Percentiles rank a stretch among this genome's conserved stretches.
These are phyloP conservation scores for Recurvirostra avosetta DNA, from an alignment of 2,113 vertebrate species.

Conservation along the genomic window DNA sequence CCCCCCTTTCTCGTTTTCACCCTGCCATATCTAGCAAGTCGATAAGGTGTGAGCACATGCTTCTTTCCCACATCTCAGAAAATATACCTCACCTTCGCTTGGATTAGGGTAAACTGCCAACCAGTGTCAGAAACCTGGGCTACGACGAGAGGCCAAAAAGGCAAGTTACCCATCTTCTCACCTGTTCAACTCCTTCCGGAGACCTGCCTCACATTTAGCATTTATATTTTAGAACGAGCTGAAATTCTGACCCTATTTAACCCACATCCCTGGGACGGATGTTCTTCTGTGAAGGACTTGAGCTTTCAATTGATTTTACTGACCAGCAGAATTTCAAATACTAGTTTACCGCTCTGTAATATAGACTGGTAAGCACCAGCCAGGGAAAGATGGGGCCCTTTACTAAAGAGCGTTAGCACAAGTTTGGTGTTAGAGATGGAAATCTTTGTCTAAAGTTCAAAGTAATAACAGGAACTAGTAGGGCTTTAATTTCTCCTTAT, in stretches of 20 bases:
- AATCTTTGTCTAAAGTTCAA: neutral
- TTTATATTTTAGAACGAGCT: neutral
- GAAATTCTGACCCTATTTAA: neutral
- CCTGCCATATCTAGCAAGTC: neutral
- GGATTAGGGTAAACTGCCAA: neutral
- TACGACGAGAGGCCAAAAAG: neutral
- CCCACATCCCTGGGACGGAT: rapidly evolving
- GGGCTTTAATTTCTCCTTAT: neutral
- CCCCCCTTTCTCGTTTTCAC: neutral
- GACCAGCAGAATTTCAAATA: neutral
- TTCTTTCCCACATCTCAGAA: neutral
- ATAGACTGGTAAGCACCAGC: neutral
- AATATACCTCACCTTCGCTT: neutral
- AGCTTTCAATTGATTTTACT: neutral
- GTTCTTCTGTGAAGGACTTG: neutral
- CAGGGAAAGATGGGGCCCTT: neutral
- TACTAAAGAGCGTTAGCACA: neutral
- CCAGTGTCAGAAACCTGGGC: neutral
- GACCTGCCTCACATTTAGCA: neutral
- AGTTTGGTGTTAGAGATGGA: neutral
- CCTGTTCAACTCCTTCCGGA: neutral
- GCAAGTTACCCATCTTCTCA: neutral
- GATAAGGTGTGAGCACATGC: neutral
- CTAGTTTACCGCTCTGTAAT: neutral
- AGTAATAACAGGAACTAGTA: neutral